Base-by-base conservation (phyloP, 1,140 invertebrate genomes). In the Dreissena polymorpha region DNA sequence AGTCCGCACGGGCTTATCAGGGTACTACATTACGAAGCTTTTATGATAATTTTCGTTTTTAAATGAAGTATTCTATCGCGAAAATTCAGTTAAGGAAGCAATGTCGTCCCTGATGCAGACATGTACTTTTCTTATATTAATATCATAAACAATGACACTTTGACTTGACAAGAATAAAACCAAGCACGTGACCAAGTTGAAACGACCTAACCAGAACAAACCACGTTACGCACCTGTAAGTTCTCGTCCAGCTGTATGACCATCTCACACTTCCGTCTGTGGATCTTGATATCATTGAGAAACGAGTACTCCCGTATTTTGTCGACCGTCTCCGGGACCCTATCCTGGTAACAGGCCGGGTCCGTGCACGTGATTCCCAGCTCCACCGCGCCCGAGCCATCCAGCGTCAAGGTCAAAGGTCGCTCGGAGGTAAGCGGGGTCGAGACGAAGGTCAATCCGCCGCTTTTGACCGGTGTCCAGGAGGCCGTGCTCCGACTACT, bases 241-340 rank as follows among this genome's bases (percentile, higher is more conserved):
- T 39, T 39, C 10, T 70, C 55, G 25, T 80, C 69, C 18, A 71
- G 53, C 25, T 50, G 39, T 16, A 80, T 72, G 16, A 16, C 25
- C 78, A 80, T 80, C 18, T 53, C 64, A 49, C 78, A 80, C 16
- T 67, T 65, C 49, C 78, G 68, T 49, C 63, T 80, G 69, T 80
- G 78, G n/a, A 80, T 71, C 50, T 80, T 80, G 13, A 80, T 69
- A 51, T 80, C 78, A 72, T 80, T 80, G 14, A 80, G 69, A 51
- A 80, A 80, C 1, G 55, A 21, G 39, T 72, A 80, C 1, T 53
- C 57, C 21, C 16, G 53, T 7, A 80, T n/a, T 0, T 25, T 39
- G 13, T 29, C 25, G 0, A 57, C 18, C 8, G 78, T 60, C 0
- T 71, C 78, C 8, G 70, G 78, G 0, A 80, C 55, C 3, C 50